Evolutionary conservation across 1,140 invertebrate species (phyloP).

Genomic region (Chironomus tepperi): DNA sequence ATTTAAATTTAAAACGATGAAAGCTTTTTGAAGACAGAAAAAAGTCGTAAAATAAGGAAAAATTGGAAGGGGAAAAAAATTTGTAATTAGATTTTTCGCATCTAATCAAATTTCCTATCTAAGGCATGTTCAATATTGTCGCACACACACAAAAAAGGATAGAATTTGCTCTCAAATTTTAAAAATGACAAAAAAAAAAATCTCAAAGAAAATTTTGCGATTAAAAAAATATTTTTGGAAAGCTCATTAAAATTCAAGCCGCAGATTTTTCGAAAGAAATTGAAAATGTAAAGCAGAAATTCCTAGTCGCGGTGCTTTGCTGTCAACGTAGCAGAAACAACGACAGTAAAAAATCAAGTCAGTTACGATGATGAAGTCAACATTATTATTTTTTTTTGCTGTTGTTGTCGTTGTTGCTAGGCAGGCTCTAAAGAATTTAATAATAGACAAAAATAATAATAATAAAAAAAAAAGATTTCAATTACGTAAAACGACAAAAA

Average conservation of each 20-base stretch:
- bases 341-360: background rate
- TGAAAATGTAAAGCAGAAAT: background rate
- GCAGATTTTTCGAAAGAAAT: background rate
- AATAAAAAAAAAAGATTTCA: background rate
- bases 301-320: slow-evolving; percentile 10
- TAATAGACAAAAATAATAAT: background rate
- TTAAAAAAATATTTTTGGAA: background rate
- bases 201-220: background rate
- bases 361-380: no score
- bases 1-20: no score
- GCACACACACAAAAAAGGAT: background rate
- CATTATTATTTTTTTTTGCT: no score
- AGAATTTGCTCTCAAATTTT: background rate
- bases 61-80: background rate
- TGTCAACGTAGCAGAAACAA: background rate
- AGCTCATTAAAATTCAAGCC: background rate
- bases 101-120: slow-evolving; percentile 14
- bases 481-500: background rate
- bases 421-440: background rate
- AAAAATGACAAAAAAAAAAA: background rate
- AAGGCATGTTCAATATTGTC: background rate
- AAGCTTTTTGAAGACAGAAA: no score
- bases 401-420: background rate
- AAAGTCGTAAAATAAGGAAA: no score
- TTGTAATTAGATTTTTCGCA: slow-evolving; percentile 5